Conservation (phyloP, 1,140 invertebrate species). For the Drosophila elegans region DNA sequence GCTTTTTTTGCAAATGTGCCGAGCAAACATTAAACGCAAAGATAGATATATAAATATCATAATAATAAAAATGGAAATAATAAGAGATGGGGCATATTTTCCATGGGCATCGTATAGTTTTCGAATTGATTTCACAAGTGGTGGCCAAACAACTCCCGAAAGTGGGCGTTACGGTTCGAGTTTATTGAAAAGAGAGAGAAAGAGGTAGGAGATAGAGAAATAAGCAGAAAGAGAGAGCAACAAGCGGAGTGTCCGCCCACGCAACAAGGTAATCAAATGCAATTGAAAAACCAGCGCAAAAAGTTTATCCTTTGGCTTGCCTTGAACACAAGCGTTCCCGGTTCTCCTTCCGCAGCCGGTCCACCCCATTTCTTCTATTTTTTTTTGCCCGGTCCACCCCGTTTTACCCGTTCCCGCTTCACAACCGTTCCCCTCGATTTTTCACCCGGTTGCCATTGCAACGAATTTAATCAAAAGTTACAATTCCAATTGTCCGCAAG, state of each 20-base stretch:
- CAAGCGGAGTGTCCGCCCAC: slow-evolving; percentile 50
- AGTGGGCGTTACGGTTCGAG: slow-evolving; percentile 36
- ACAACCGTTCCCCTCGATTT: slow-evolving; percentile 52
- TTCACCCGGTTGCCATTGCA: slow-evolving; percentile 73
- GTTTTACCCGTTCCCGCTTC: slow-evolving; percentile 17
- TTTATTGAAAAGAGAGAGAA: slow-evolving; percentile 54
- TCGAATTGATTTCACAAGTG: slow-evolving; percentile 76
- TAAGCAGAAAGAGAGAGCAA: slow-evolving; percentile 3
- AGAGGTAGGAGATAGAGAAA: neutral
- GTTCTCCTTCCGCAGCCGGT: slow-evolving; percentile 5
- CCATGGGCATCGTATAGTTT: slow-evolving; percentile 52
- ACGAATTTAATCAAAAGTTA: slow-evolving; percentile 83
- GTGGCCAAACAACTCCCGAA: slow-evolving; percentile 59
- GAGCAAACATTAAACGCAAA: slow-evolving; percentile 23
- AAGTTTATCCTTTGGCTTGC: slow-evolving; percentile 69
- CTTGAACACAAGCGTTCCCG: slow-evolving; percentile 37
- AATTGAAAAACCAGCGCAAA: slow-evolving; percentile 77
- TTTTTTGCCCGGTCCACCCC: neutral
- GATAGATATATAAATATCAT: slow-evolving; percentile 21
- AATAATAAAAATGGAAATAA: slow-evolving; percentile 42
- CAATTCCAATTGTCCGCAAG: slow-evolving; percentile 82
- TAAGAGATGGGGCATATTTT: slow-evolving; percentile 45
- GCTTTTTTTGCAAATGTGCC: slow-evolving; percentile 8
- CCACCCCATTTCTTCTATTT: neutral
- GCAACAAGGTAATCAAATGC: slow-evolving; percentile 82